phyloP scores from a whole-genome alignment of 2,888 invertebrate genomes.

The Dromius quadrimaculatus region DNA sequence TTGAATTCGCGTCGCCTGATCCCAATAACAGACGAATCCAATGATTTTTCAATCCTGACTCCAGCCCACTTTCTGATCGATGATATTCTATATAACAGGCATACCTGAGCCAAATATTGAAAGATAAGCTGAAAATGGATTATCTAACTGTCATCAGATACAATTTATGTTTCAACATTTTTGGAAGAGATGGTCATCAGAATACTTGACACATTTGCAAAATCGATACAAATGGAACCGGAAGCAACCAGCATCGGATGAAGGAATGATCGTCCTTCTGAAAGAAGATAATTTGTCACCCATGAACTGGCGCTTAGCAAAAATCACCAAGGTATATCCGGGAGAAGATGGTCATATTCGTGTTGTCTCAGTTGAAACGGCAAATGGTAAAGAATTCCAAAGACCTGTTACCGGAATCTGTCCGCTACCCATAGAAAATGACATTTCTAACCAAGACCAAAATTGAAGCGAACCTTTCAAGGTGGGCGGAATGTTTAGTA shows the following conservation, averaged over 20 bases:
- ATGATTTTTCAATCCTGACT: slow-evolving; percentile 43
- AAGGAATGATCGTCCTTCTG: neutral
- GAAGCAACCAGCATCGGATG: too few species aligned
- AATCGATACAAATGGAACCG: neutral
- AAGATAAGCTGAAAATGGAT: too few species aligned
- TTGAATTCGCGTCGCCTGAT: slow-evolving; percentile 52
- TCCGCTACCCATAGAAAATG: neutral
- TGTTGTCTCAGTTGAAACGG: neutral
- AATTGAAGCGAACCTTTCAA: neutral
- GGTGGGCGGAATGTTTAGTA: neutral
- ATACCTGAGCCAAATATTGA: neutral
- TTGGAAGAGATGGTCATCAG: neutral
- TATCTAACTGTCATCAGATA: neutral
- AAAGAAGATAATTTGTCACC: slow-evolving; percentile 1
- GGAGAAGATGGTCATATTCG: neutral
- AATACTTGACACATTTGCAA: neutral
- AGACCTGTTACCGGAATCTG: neutral
- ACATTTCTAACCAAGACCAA: neutral
- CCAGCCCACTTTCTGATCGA: slow-evolving; percentile 6
- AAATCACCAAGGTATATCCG: neutral
- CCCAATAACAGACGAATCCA: slow-evolving; percentile 53
- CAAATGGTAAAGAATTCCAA: too few species aligned
- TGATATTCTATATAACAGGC: neutral
- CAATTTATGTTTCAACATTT: neutral
- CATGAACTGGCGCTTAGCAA: neutral